Percentiles rank a stretch among this genome's conserved stretches.
phyloP scores from a whole-genome alignment of 2,797 vertebrate genomes.

The Clarias laeviceps region DNA sequence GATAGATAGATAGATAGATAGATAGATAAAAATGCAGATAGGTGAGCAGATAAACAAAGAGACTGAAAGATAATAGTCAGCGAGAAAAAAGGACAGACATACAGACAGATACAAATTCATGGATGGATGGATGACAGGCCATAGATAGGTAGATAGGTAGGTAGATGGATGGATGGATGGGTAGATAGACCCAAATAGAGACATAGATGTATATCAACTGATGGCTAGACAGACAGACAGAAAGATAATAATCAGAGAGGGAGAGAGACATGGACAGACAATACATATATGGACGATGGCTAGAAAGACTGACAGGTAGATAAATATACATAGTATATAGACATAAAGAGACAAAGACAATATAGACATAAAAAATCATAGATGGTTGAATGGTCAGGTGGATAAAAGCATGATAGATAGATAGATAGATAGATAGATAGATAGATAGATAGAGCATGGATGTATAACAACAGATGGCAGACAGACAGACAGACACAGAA shows the following conservation, averaged over 20 bases:
- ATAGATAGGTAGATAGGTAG: not conserved
- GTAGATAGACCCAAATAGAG: not conserved
- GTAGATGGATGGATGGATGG: not conserved
- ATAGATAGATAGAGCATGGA: not conserved
- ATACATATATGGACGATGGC: too few species aligned
- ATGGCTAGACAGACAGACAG: not conserved
- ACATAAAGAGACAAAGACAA: not conserved
- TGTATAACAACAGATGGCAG: not conserved
- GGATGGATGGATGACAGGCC: not conserved
- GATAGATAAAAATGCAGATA: not conserved
- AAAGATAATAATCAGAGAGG: too few species aligned
- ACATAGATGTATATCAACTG: too few species aligned
- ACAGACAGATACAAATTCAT: not conserved
- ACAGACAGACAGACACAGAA: not conserved
- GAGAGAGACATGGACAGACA: too few species aligned
- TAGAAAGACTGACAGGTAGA: too few species aligned
- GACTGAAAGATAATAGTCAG: not conserved
- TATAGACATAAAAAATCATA: too few species aligned
- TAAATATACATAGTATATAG: too few species aligned
- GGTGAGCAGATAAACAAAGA: not conserved
- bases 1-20: not conserved
- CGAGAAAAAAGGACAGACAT: not conserved
- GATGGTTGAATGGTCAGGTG: too few species aligned
- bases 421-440: not conserved
- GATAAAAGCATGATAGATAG: not conserved